Base-by-base conservation (phyloP, 2,113 vertebrate genomes). In the Microtus pennsylvanicus region DNA sequence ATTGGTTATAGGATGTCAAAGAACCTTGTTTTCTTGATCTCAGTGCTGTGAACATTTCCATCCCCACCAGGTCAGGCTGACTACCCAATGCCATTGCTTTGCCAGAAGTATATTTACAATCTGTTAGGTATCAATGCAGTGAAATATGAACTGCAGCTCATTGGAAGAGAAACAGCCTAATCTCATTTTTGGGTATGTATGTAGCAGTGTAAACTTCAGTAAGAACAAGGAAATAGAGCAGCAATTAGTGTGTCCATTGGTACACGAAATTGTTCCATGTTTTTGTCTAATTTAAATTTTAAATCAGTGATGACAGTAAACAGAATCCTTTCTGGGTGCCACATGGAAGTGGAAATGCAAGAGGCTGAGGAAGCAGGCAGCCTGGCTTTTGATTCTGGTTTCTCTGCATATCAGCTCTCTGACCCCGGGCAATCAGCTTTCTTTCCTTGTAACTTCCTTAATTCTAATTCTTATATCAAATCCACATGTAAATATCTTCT, bases 331-430 rank as follows among this genome's bases (percentile, higher is more conserved):
- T 65, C 12, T 30, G 63, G 21, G 69, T 26, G 4, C 24, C 8
- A 67, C 2, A 0, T 3, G 3, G 28, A 45, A 45, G 4, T 19
- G 12, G 38, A 26, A 2, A 26, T 33, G 0, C 1, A 16, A 7
- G 30, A 83, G 21, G 16, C 50, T 30, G 33, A 35, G 87, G 72
- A 52, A 87, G 26, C 22, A 72, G 47, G 21, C 3, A 70, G 58
- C 21, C 28, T 33, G 8, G n/a, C 30, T 70, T 88, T 82, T 65
- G 16, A 70, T 8, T 85, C 11, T 82, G 91, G 33, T 33, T 45
- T 30, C 19, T 30, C 2, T 28, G 19, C 14, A 33, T 35, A 5
- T 8, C 14, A 45, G 22, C 30, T 88, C 67, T 70, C 16, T 42
- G n/a, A 42, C 9, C 63, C 30, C 35, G 42, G 63, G 42, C 63